Base-by-base conservation (phyloP, 1,140 invertebrate genomes). In the Nilaparvata lugens region DNA sequence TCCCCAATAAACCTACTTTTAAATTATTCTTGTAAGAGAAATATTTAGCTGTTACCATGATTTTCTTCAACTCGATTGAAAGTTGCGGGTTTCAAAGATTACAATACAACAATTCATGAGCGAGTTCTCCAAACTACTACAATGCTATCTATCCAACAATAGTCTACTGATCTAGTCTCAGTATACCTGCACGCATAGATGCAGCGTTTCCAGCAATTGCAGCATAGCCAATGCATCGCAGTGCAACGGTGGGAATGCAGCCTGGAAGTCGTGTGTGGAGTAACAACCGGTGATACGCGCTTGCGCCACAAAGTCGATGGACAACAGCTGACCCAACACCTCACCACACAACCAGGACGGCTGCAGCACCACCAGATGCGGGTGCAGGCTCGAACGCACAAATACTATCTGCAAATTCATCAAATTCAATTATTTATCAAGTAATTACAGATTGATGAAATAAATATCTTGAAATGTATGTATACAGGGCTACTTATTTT, bases 181-280 rank as follows among this genome's bases (percentile, higher is more conserved):
- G 67, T 68, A 35, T 74, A 84, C 83, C 69, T 80, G 76, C 59
- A 86, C 81, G 69, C 89, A 91, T 14, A 92, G 67, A 67, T 85
- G 80, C 55, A 88, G 74, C 23, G 83, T 79, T 72, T 88, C 85
- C 24, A 89, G 69, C 63, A 87, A 76, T 69, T 83, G 79, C 18
- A 89, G 72, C 57, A 87, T 76, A 69, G 88, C 84, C 52, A 80
- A 73, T 1, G 88, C 84, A 68, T 91, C 89, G 64, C 82, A 83
- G 62, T 88, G 83, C 31, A 35, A 11, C 31, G 31, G 31, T 55
- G 86, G 85, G 69, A 81, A 87, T 64, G 86, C 78, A 13, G 85
- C 76, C 73, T 89, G 87, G 70, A 92, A 88, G 70, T 92, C 88
- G 67, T 91, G 86, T 2, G 83, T 72, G 3, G 85, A 83, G 69